phyloP scores from a whole-genome alignment of 1,140 invertebrate species.

The Sitodiplosis mosellana region DNA sequence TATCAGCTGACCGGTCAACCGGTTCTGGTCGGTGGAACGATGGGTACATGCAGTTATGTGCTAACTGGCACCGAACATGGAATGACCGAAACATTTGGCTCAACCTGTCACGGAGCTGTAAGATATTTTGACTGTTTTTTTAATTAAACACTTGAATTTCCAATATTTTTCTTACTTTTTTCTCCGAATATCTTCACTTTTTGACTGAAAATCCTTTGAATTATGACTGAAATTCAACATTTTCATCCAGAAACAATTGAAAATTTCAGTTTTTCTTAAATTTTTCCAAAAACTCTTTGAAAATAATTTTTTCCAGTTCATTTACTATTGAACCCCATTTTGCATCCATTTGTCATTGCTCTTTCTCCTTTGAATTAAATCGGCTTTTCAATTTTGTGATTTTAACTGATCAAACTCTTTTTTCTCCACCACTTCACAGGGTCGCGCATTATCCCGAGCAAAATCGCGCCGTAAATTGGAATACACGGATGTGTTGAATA shows the following conservation, averaged over 20 bases:
- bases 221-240: too few species aligned
- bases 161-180: too few species aligned
- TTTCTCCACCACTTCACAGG: constrained; percentile 35
- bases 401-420: not conserved
- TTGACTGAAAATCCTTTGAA: too few species aligned
- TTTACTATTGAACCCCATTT: too few species aligned
- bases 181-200: too few species aligned
- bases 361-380: not conserved
- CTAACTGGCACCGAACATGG: constrained; percentile 92
- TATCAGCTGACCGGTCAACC: constrained; percentile 97
- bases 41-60: constrained; percentile 99
- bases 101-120: constrained; percentile 98
- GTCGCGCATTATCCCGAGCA: constrained; percentile 86
- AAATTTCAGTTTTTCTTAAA: too few species aligned
- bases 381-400: not conserved
- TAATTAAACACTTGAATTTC: too few species aligned
- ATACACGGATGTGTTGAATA: constrained; percentile 76
- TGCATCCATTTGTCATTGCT: too few species aligned
- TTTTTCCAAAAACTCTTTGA: too few species aligned
- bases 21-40: constrained; percentile 96
- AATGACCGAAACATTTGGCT: constrained; percentile 97
- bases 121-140: too few species aligned
- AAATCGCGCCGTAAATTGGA: constrained; percentile 93
- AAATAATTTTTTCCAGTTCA: too few species aligned
- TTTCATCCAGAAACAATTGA: too few species aligned